These are phyloP conservation scores for Rattus norvegicus DNA, from an alignment of 2,113 vertebrate genomes.

Conservation along the genomic window DNA sequence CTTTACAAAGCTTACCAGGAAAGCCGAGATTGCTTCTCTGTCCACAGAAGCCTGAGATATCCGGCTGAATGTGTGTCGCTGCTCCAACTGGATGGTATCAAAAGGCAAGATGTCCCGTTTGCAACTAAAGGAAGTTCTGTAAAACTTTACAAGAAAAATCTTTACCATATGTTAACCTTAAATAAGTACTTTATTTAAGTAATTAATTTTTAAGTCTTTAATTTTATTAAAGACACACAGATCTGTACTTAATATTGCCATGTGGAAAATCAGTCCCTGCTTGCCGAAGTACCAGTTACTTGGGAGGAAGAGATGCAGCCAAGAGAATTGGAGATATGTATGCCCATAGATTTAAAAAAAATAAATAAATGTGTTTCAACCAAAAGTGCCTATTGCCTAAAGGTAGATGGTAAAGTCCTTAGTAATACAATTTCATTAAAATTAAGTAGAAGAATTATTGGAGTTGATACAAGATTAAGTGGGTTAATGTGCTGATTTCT, in stretches of 20 bases:
- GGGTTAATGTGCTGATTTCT: neutral
- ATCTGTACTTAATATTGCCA: neutral
- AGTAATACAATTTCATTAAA: constrained; percentile 11
- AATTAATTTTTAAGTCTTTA: too few relatives aligned
- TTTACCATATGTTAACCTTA: constrained; percentile 12
- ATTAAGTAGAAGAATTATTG: neutral
- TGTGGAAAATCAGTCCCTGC: neutral
- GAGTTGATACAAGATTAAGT: neutral
- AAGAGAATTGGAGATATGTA: neutral
- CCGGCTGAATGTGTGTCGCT: neutral
- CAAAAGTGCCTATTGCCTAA: neutral
- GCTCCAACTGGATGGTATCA: neutral
- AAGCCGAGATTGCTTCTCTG: neutral
- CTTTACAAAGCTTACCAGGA: neutral
- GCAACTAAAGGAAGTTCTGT: neutral
- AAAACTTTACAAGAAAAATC: constrained; percentile 26
- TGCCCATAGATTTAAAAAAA: neutral
- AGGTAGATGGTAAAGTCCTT: neutral
- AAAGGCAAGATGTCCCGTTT: constrained; percentile 28
- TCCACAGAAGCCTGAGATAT: neutral
- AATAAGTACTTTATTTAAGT: neutral
- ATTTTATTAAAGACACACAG: neutral
- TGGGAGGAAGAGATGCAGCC: neutral
- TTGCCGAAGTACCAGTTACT: too few relatives aligned
- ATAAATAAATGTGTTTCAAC: neutral